Conservation (phyloP, 2,888 invertebrate species). For the Tipula vernalis region DNA sequence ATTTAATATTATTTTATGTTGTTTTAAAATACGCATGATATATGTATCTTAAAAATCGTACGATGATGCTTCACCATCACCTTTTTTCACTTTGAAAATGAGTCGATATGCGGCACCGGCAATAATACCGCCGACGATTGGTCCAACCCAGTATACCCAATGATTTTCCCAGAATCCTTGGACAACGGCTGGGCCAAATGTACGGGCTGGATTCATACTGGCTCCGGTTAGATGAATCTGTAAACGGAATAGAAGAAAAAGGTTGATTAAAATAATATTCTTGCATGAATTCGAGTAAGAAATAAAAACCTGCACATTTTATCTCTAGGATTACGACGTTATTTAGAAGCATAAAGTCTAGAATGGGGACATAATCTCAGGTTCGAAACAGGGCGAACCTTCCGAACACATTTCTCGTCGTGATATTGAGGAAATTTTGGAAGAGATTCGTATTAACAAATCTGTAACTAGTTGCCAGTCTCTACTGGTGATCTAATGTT, state of each 20-base stretch:
- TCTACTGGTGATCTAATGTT: no score
- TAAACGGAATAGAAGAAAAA: not conserved
- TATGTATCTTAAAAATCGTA: constrained; percentile 52
- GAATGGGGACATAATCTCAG: no score
- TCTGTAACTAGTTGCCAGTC: no score
- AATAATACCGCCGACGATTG: constrained; percentile 60
- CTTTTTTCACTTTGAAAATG: constrained; percentile 56
- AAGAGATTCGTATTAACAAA: no score
- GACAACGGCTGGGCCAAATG: constrained; percentile 77
- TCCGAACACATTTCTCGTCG: no score
- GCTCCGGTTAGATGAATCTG: constrained; percentile 72
- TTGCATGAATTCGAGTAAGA: no score
- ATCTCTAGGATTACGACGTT: no score
- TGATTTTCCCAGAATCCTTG: constrained; percentile 62
- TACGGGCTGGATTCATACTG: constrained; percentile 88
- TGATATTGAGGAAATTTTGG: no score
- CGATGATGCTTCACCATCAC: constrained; percentile 56
- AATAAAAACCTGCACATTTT: no score
- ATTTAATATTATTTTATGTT: not conserved
- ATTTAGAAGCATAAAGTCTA: no score
- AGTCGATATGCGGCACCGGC: constrained; percentile 63
- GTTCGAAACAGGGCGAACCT: no score
- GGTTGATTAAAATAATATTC: no score
- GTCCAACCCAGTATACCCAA: constrained; percentile 88
- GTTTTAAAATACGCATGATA: not conserved